These are phyloP conservation scores for Carapus acus DNA, from an alignment of 2,797 vertebrate species.

Conservation along the genomic window DNA sequence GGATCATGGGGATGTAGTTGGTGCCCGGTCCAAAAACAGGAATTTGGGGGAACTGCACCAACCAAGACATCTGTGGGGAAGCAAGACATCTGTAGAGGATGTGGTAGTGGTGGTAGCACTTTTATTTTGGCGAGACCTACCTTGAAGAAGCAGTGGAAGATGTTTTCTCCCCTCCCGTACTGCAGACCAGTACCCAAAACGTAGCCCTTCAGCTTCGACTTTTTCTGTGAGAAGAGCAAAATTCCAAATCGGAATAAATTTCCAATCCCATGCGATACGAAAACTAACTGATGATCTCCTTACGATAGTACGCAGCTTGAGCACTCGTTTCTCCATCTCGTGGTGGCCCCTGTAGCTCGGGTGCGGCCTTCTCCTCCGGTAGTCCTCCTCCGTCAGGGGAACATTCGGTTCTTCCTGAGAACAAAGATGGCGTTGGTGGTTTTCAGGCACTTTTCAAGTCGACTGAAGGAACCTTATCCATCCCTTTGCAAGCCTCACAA, in stretches of 20 bases:
- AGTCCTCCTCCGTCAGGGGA: slow-evolving; percentile 80
- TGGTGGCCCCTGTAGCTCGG: slow-evolving; percentile 77
- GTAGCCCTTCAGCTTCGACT: slow-evolving; percentile 72
- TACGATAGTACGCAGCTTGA: slow-evolving; percentile 81
- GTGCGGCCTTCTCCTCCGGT: slow-evolving; percentile 77
- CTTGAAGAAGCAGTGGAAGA: slow-evolving; percentile 92
- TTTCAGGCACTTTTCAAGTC: slow-evolving; percentile 1
- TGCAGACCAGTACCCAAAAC: slow-evolving; percentile 82
- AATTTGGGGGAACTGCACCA: slow-evolving; percentile 72
- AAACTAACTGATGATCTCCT: slow-evolving; percentile 34
- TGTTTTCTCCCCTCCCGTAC: slow-evolving; percentile 83
- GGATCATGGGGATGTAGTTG: slow-evolving; percentile 85
- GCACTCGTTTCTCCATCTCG: slow-evolving; percentile 81
- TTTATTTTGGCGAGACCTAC: slow-evolving; percentile 58
- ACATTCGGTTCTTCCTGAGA: slow-evolving; percentile 75
- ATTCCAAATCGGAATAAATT: too few species aligned
- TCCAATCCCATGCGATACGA: too few species aligned
- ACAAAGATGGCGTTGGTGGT: too few species aligned
- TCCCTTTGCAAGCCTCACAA: slow-evolving; percentile 68
- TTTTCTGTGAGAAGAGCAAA: slow-evolving; percentile 61
- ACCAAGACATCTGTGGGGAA: slow-evolving; percentile 75
- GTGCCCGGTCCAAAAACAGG: slow-evolving; percentile 81
- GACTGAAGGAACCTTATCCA: not conserved
- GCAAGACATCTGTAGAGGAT: slow-evolving; percentile 21
- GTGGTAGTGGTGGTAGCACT: slow-evolving; percentile 1